phyloP scores from a whole-genome alignment of 2,113 vertebrate genomes.

The Numida meleagris region DNA sequence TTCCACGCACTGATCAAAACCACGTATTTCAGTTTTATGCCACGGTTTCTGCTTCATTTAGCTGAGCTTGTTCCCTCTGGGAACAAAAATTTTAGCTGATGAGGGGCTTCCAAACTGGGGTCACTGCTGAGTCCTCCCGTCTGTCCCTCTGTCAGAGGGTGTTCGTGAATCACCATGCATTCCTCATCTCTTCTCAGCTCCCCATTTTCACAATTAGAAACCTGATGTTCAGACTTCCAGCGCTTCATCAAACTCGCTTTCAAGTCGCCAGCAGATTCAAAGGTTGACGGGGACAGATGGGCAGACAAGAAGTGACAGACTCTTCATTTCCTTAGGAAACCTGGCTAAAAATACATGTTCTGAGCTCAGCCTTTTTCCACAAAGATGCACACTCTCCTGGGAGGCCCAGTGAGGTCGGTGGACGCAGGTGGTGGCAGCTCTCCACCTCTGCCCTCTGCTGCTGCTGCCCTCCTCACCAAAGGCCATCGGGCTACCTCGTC shows the following conservation, averaged over 20 bases:
- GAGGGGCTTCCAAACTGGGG: neutral
- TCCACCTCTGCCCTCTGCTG: neutral
- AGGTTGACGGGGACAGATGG: slow-evolving; percentile 20
- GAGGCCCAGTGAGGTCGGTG: neutral
- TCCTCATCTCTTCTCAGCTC: neutral
- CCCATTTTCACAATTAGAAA: neutral
- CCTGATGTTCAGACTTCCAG: neutral
- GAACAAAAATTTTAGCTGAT: no score
- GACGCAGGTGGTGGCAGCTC: slow-evolving; percentile 34
- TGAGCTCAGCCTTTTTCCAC: slow-evolving; percentile 9
- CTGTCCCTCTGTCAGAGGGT: neutral
- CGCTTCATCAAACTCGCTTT: neutral
- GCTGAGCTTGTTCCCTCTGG: neutral
- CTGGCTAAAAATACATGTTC: slow-evolving; percentile 10
- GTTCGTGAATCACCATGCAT: neutral
- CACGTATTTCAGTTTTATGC: neutral
- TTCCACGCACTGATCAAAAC: neutral
- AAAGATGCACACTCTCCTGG: neutral
- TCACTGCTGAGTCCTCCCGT: neutral
- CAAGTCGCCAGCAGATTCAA: neutral
- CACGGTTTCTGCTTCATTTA: slow-evolving; percentile 47
- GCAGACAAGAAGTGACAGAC: neutral
- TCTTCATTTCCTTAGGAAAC: slow-evolving; percentile 25
- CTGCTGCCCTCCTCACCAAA: neutral
- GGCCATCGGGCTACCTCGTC: neutral